Conservation (phyloP, 2,888 invertebrate genomes). For the Chrysomela aeneicollis region DNA sequence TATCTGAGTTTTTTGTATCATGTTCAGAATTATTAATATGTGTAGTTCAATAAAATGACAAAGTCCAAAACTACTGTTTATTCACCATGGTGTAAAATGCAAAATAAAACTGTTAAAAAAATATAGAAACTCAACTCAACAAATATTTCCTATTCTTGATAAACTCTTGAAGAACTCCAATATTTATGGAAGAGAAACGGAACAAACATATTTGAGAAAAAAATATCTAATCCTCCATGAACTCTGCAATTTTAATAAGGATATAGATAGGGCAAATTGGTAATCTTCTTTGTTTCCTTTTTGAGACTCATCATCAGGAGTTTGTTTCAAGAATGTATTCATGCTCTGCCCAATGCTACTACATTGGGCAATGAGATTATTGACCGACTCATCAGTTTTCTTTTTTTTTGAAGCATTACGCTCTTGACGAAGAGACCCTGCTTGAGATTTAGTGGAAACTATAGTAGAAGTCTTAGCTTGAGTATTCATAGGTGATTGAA, state of each 20-base stretch:
- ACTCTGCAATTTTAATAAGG: constrained; percentile 1
- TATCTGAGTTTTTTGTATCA: no score
- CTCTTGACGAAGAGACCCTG: background rate
- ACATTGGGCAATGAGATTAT: background rate
- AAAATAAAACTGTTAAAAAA: no score
- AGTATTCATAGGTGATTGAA: background rate
- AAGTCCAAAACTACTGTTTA: no score
- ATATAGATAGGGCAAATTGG: background rate
- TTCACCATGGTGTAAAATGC: no score
- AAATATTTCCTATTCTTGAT: no score
- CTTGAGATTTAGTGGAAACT: background rate
- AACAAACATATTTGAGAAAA: no score
- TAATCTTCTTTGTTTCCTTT: background rate
- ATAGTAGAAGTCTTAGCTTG: background rate
- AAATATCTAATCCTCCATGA: background rate
- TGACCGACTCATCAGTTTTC: background rate
- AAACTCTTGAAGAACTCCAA: background rate
- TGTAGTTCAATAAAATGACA: no score
- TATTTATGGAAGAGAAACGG: background rate
- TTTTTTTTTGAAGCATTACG: background rate
- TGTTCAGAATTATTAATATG: no score
- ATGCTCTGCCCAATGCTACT: background rate
- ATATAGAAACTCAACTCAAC: no score
- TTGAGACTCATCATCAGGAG: background rate
- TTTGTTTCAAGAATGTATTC: background rate